phyloP scores from a whole-genome alignment of 2,113 vertebrate genomes.

The Rhea pennata region DNA sequence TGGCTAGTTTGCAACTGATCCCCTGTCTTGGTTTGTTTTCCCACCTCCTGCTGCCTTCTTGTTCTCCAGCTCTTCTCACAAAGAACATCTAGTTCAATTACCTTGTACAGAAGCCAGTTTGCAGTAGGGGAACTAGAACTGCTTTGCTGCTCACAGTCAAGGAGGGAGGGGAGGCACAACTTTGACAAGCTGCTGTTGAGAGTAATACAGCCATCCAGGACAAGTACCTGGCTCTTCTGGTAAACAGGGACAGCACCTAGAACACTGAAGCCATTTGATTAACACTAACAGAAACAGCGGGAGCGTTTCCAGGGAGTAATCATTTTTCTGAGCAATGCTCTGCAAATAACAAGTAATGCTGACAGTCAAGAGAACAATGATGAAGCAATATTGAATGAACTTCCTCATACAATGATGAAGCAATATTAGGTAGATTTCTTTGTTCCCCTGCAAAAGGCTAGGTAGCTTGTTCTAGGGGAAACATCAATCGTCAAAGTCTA shows the following conservation, averaged over 20 bases:
- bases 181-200: not conserved
- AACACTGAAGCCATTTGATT: not conserved
- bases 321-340: not conserved
- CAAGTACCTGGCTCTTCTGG: not conserved
- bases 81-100: not conserved
- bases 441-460: not conserved
- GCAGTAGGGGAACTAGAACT: not conserved
- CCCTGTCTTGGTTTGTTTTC: not conserved
- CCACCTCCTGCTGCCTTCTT: not conserved
- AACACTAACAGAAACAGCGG: not conserved
- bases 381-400: not conserved
- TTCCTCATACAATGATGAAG: not conserved
- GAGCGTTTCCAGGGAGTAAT: not conserved
- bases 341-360: not conserved
- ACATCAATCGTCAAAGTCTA: not conserved
- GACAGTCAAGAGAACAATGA: not conserved
- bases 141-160: not conserved
- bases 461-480: not conserved
- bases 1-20: not conserved
- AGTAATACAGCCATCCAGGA: not conserved
- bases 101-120: not conserved
- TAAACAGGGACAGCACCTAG: not conserved
- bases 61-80: not conserved
- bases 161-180: not conserved
- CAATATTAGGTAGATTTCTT: not conserved